Percentiles rank a stretch among this genome's conserved stretches.
Evolutionary conservation across 2,797 vertebrate genomes (phyloP).

Genomic region (Hylomyscus alleni): DNA sequence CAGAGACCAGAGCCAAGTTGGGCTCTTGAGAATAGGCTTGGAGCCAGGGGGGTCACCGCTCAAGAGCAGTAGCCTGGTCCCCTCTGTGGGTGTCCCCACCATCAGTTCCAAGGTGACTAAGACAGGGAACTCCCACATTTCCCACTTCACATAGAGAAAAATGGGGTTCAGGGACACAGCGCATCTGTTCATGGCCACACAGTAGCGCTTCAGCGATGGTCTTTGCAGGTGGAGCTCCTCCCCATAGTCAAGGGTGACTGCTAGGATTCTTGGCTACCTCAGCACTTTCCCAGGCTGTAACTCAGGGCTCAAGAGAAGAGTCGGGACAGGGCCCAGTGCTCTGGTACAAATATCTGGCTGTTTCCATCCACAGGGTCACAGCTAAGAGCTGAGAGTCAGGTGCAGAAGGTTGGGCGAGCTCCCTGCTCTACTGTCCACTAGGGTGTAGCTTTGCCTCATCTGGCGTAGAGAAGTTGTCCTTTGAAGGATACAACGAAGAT

Average conservation of each 20-base stretch:
- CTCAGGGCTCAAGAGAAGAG: not conserved
- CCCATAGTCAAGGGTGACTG: no score
- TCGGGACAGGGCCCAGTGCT: not conserved
- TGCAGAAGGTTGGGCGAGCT: not conserved
- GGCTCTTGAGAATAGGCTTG: not conserved
- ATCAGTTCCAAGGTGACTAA: not conserved
- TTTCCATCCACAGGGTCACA: not conserved
- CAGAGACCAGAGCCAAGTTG: constrained; percentile 31
- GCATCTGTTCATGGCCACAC: not conserved
- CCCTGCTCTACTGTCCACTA: not conserved
- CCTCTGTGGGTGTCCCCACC: rapidly evolving
- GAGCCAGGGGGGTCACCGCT: not conserved
- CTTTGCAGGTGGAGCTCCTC: not conserved
- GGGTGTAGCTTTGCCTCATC: not conserved
- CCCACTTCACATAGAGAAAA: not conserved
- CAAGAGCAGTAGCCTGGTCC: not conserved
- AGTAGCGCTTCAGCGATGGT: not conserved
- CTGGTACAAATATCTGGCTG: not conserved
- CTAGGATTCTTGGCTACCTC: not conserved
- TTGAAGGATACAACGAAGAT: not conserved
- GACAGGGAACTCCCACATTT: not conserved
- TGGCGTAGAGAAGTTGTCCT: not conserved
- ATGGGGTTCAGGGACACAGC: not conserved
- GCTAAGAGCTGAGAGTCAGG: not conserved
- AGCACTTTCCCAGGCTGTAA: not conserved